phyloP scores from a whole-genome alignment of 2,113 vertebrate species.

The Xiphophorus couchianus region DNA sequence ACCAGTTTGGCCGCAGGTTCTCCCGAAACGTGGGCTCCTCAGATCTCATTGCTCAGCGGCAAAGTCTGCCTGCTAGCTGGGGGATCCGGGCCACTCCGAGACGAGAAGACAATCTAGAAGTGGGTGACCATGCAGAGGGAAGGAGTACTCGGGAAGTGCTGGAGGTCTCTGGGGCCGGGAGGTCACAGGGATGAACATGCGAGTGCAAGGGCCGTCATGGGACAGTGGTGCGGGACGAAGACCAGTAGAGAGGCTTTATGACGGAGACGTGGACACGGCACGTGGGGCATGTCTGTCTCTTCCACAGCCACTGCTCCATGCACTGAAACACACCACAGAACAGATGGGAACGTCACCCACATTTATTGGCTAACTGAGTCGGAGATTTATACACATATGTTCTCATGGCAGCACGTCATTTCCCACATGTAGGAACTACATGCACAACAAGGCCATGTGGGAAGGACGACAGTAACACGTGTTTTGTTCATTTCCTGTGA shows the following conservation, averaged over 20 bases:
- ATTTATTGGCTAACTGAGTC: not conserved
- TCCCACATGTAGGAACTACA: constrained; percentile 25
- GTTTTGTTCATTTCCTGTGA: not conserved
- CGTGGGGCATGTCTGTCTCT: constrained; percentile 59
- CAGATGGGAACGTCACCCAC: not conserved
- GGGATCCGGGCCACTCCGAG: not conserved
- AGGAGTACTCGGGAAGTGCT: not conserved
- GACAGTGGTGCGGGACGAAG: constrained; percentile 61
- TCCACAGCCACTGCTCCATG: constrained; percentile 73
- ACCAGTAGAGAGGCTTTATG: constrained; percentile 60
- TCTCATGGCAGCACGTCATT: constrained; percentile 37
- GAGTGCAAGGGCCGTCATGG: constrained; percentile 44
- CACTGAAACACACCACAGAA: constrained; percentile 62
- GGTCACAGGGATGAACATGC: constrained; percentile 27
- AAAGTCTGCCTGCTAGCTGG: not conserved
- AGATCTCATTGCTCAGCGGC: not conserved
- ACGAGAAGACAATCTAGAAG: not conserved
- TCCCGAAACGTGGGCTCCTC: not conserved
- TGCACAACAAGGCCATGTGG: not conserved
- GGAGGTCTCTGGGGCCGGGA: constrained; percentile 3
- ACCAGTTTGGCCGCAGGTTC: not conserved
- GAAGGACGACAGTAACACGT: not conserved
- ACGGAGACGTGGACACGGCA: constrained; percentile 49
- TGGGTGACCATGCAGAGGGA: constrained; percentile 10
- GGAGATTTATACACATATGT: constrained; percentile 12